Evolutionary conservation across 2,888 invertebrate genomes (phyloP), one percentile per base, ranked within the genome.

Genomic region (Choristoneura rosaceana): DNA sequence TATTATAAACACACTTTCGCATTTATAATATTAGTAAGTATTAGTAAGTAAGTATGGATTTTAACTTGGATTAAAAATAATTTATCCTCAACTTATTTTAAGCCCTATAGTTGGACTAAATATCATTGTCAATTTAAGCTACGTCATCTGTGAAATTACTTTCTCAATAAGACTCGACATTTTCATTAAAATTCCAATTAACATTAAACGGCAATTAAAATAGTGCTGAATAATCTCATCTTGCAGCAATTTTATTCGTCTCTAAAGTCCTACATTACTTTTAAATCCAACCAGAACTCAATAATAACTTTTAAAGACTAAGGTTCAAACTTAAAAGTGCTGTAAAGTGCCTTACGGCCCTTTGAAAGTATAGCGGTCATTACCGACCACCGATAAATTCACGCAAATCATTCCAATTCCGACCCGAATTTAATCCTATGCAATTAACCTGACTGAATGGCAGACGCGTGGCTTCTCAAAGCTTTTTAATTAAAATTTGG

Each of bases 401-500:
- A 33, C 64, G 64, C 55, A 55, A 64, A 64, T 64, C 64, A 15
- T 43, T 50, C 59, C 25, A 63, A 60, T 68, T 64, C 59, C 50
- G 34, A 59, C 55, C 50, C 58, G 8, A 64, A 41, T 55, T 66
- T 55, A 66, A 66, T 55, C 12, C n/a, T 33, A 41, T 12, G 62
- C 63, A 68, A 60, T 73, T 69, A 73, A 73, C 47, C 71, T 73
- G 58, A 47, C 55, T 50, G 17, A 66, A 67, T 66, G 43, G 45
- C 25, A 33, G 60, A n/a, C 55, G 62, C 60, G 45, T 65, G 64
- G 50, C 65, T 55, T 61, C 14, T 47, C n/a, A 34, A 68, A 55
- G 41, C 50, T 58, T 68, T 68, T 68, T 71, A 60, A 70, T 71
- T 71, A 71, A 71, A 58, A 45, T 52, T 66, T 15, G n/a, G 25